Conservation (phyloP, 2,113 vertebrate genomes). For the Canis aureus region DNA sequence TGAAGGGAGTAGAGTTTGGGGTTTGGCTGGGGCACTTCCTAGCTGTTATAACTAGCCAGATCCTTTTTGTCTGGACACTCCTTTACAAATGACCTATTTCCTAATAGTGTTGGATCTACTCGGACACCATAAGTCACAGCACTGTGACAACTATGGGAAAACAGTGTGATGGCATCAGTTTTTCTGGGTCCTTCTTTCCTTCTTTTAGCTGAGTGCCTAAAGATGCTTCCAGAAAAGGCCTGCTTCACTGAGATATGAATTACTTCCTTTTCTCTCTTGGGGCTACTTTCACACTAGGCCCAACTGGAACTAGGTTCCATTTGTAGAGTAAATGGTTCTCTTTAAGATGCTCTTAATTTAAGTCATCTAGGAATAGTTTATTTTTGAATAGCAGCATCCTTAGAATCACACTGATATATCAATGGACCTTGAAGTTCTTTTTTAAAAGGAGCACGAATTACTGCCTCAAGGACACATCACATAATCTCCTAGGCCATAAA, state of each 20-base stretch:
- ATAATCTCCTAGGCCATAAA: not conserved
- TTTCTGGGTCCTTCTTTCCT: not conserved
- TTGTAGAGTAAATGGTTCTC: conserved; percentile 5
- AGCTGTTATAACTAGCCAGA: not conserved
- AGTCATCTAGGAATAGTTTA: not conserved
- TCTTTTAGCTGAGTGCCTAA: not conserved
- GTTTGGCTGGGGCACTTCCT: not conserved
- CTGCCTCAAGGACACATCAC: not conserved
- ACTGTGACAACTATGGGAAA: not conserved
- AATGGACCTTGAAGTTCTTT: not conserved
- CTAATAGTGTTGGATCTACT: not conserved
- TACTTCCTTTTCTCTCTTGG: not conserved
- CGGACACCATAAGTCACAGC: not conserved
- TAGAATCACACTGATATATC: not conserved
- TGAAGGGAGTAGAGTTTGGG: not conserved
- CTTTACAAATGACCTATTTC: not conserved
- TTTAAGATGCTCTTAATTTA: not conserved
- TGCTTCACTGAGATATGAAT: not conserved
- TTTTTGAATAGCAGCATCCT: not conserved
- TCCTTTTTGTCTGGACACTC: not conserved
- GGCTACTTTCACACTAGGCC: not conserved
- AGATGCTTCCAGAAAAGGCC: not conserved
- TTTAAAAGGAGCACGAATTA: not conserved
- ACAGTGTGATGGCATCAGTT: not conserved
- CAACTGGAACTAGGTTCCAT: not conserved